Evolutionary conservation across 2,888 invertebrate genomes (phyloP), one percentile per base, ranked within the genome.

Genomic region (Torymus aiolomorphi): DNA sequence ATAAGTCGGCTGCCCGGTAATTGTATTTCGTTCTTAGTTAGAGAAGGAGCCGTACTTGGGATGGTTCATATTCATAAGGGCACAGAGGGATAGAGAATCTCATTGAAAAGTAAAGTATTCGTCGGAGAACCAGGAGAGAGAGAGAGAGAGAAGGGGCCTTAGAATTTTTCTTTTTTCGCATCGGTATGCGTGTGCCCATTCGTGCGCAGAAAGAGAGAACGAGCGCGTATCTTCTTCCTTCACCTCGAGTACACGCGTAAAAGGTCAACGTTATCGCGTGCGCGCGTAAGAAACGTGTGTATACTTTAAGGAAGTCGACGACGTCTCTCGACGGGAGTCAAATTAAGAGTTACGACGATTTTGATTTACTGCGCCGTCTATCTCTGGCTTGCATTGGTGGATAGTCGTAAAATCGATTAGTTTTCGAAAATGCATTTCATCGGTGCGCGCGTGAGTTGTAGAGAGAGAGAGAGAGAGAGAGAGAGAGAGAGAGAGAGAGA

Each of bases 11-110:
- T 57, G 13, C 12, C 59, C 31, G 67, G 78, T 78, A 78, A 73
- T 78, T 78, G 78, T 78, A 61, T 78, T 78, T 67, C 51, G 67
- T 78, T 69, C 62, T 31, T 66, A 66, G 57, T 71, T 72, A 31
- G 10, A 62, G 54, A 20, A 20, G 8, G 31, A 31, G 8, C 62
- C 24, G 76, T 70, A 63, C 70, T 57, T 59, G 31, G 51, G 18
- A 49, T 16, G 52, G 61, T 66, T 78, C 75, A 70, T 75, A 79
- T 80, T 80, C 76, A 76, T 66, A 80, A 71, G 70, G 12, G 11
- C 8, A 18, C 5, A 2, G 42, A 54, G 12, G 1, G 18, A 54
- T 20, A 59, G 52, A 16, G 13, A 16, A 51, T 31, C 63, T 20
- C 56, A 24, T 70, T 63, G 2, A n/a, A 42, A 76, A 16, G 31